Evolutionary conservation across 2,797 vertebrate genomes (phyloP), one percentile per base, ranked within the genome.

Genomic region (Knipowitschia caucasica): DNA sequence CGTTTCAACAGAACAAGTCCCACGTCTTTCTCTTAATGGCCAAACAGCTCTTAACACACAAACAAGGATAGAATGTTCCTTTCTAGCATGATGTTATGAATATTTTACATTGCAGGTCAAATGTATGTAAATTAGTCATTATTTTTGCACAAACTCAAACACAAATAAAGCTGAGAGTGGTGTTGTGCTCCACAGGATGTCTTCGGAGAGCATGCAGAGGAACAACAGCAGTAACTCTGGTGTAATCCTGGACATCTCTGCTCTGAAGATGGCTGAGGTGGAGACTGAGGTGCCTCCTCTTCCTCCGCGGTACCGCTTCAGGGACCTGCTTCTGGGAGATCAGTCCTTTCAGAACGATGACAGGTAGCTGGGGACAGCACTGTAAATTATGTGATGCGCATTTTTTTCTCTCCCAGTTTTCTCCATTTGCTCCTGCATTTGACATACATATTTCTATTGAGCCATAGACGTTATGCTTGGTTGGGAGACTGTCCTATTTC

Each of bases 241-340:
- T 30, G 86, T 91, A 56, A 92, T 93, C 68, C 83, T 88, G 88
- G 93, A 94, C 88, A 90, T 93, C 78, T 86, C 90, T 5, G 51
- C 91, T 58, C 87, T 93, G 71, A 92, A 89, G 81, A 93, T 98
- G 89, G 92, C 88, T 2, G 94, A 96, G 34, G 87, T 93, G 87
- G 94, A 98, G 59, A 83, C 94, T 0, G 95, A 93, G 88, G 94
- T 95, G 64, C 90, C 94, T 67, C 94, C 94, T 4, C 83, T 98
- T 62, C 95, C 95, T 1, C 95, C 95, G 18, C 91, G 95, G 9
- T 98, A 96, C 84, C 93, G 95, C 59, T 95, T 98, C 86, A 91
- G 95, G 66, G 95, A 98, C 77, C 79, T 98, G 77, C 91, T 98
- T 66, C 84, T 98, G 56, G 95, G 95, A n/a, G 95, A 98, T 76